Evolutionary conservation across 1,140 invertebrate species (phyloP).

Genomic region (Trichomalopsis sarcophagae): DNA sequence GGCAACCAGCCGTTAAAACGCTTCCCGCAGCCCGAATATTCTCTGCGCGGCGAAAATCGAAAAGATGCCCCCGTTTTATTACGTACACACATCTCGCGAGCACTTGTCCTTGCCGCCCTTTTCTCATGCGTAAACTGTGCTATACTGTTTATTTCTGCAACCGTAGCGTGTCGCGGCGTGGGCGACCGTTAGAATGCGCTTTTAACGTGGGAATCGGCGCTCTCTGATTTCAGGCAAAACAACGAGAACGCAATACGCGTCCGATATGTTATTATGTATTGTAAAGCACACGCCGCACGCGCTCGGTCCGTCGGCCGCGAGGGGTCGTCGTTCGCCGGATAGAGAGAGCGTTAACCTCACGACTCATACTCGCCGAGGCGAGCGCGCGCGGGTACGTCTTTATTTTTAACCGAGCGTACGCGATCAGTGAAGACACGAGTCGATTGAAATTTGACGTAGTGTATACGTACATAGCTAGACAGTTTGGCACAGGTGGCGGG

Average conservation of each 20-base stretch:
- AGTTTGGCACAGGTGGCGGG: too few relatives aligned
- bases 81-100: neutral
- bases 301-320: neutral
- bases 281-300: too few relatives aligned
- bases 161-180: neutral
- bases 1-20: too few relatives aligned
- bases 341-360: constrained; percentile 45
- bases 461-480: too few relatives aligned
- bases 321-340: constrained; percentile 45
- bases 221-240: neutral
- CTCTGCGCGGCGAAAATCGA: neutral
- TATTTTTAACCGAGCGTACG: neutral
- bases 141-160: neutral
- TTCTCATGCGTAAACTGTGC: neutral
- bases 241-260: neutral
- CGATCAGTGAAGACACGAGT: neutral
- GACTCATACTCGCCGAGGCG: neutral
- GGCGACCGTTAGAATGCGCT: constrained; percentile 21
- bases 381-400: constrained; percentile 14
- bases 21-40: neutral
- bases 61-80: neutral
- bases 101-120: neutral
- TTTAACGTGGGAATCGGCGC: neutral
- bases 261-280: neutral
- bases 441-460: neutral